Percentiles rank a stretch among this genome's conserved stretches.
Conservation (phyloP, 2,888 invertebrate species). For the Beris chalybata region DNA sequence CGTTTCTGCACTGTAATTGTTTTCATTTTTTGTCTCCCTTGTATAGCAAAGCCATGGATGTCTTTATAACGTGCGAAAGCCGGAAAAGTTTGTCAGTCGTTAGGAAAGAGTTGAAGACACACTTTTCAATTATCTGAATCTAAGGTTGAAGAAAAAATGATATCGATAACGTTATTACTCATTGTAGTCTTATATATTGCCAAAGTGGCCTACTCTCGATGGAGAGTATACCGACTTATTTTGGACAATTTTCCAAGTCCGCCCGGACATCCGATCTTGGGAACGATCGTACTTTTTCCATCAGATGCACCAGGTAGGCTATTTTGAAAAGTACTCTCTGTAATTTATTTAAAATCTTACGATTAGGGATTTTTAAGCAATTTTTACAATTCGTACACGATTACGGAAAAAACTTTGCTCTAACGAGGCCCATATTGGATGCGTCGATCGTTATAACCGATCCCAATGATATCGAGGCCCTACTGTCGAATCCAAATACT, state of each 20-base stretch:
- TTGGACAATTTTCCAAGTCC: constrained; percentile 9
- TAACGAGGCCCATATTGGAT: neutral
- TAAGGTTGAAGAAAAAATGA: too few relatives aligned
- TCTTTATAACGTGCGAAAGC: too few relatives aligned
- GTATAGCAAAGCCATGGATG: too few relatives aligned
- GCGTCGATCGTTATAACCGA: neutral
- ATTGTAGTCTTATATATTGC: too few relatives aligned
- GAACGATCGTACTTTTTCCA: neutral
- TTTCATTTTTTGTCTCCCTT: too few relatives aligned
- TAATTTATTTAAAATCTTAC: neutral
- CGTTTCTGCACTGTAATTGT: too few relatives aligned
- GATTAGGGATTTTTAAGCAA: neutral
- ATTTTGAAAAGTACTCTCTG: neutral
- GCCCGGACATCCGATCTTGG: constrained; percentile 7
- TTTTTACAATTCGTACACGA: neutral
- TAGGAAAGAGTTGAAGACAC: too few relatives aligned
- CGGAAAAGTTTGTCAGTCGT: too few relatives aligned
- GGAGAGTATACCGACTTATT: constrained; percentile 2
- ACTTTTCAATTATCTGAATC: too few relatives aligned
- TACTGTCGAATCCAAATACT: constrained; percentile 14
- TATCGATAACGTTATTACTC: too few relatives aligned
- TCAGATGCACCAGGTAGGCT: neutral
- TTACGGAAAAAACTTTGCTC: constrained; percentile 14
- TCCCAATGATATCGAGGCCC: constrained; percentile 5
- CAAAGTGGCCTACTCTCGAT: neutral